These are phyloP conservation scores for Pteronura brasiliensis DNA, from an alignment of 2,113 vertebrate genomes.

Conservation along the genomic window DNA sequence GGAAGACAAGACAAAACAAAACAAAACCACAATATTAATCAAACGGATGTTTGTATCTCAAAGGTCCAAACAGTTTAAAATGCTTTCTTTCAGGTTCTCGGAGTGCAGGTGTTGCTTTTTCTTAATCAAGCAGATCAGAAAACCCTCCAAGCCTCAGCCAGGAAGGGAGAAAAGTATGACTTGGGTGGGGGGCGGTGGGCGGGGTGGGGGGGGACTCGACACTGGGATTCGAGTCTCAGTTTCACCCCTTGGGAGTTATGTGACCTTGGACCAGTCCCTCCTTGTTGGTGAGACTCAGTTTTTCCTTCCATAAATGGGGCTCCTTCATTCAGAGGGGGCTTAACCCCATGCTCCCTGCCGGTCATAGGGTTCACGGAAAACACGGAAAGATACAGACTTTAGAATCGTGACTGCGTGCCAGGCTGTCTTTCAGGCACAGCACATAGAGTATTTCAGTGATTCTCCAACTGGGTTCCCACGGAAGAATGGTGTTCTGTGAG, in stretches of 20 bases:
- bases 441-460: not conserved
- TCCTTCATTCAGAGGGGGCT: not conserved
- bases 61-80: not conserved
- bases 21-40: not conserved
- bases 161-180: fast-evolving
- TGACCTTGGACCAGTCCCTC: not conserved
- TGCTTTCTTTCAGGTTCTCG: not conserved
- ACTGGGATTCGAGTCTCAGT: too few relatives aligned
- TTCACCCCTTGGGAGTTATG: not conserved
- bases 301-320: not conserved
- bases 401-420: not conserved
- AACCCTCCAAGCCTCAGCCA: not conserved
- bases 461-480: not conserved
- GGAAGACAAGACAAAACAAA: not conserved
- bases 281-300: not conserved
- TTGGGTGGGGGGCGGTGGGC: not conserved
- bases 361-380: fast-evolving
- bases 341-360: not conserved
- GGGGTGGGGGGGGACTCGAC: fast-evolving
- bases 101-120: fast-evolving
- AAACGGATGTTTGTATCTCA: not conserved
- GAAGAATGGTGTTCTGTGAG: not conserved
- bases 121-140: not conserved
- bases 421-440: not conserved
- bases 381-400: not conserved